Evolutionary conservation across 2,888 invertebrate genomes (phyloP), one percentile per base, ranked within the genome.

Genomic region (Phaedon cochleariae): DNA sequence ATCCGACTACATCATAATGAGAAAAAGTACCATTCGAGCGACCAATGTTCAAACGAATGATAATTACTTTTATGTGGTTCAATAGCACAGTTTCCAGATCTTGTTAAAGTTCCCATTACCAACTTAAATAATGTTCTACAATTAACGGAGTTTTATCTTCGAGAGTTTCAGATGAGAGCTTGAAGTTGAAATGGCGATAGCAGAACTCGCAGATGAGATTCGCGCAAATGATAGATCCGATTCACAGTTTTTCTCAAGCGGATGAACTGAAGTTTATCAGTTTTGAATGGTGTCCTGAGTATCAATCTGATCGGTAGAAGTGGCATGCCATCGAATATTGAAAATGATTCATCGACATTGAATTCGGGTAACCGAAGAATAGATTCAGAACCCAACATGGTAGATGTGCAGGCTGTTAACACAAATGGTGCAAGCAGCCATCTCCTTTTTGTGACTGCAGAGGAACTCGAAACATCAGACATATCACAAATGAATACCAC

Each of bases 61-160:
- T 41, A 55, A 55, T 55, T 41, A 55, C 45, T 55, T 55, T 26
- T 55, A 55, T 55, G 41, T 55, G 37, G 17, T 41, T 41, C 37
- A 22, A 22, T 41, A 17, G 2, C 41, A 55, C 22, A 21, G 41
- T 20, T 55, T 41, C 7, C 15, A 55, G 55, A 41, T 41, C 55
- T 55, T 26, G 55, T 22, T 41, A 41, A 45, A 22, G 55, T 55
- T 55, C 45, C 22, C 55, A 45, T 55, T 55, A 55, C 41, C 9
- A 41, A 45, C 55, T 55, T 15, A 12, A 55, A 55, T 55, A 55
- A 55, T 34, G 34, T 10, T 12, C 34, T 10, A 2, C 12, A 34
- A 34, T 34, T 9, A 34, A 34, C 5, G 12, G 34, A 10, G 9
- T 34, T 34, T 34, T 34, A 34, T 34, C 34, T 7, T 4, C 3